phyloP scores from a whole-genome alignment of 2,888 invertebrate species.

The Macrosiphum euphorbiae region DNA sequence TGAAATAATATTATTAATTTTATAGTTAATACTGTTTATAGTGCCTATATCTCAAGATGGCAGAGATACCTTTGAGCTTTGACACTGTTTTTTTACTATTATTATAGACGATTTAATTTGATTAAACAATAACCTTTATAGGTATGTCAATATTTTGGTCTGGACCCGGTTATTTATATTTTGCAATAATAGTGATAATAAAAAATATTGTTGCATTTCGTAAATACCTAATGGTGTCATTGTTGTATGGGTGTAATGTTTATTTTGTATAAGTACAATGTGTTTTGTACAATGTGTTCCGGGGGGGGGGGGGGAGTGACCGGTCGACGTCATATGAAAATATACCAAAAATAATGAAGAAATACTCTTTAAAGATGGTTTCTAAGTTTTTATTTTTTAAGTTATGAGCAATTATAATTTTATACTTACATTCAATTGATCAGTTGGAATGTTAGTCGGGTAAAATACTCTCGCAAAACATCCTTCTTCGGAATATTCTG shows the following conservation, averaged over 20 bases:
- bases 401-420: neutral
- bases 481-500: conserved; percentile 73
- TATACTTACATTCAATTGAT: conserved; percentile 71
- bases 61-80: neutral
- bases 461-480: conserved; percentile 75
- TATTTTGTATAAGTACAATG: neutral
- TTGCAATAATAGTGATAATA: conserved; percentile 8
- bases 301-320: too few relatives aligned
- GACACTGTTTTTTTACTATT: neutral
- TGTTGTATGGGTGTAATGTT: neutral
- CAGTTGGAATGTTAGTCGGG: conserved; percentile 70
- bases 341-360: too few relatives aligned
- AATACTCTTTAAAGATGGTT: too few relatives aligned
- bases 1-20: neutral
- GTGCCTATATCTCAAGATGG: neutral
- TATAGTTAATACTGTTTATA: too few relatives aligned
- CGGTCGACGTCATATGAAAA: too few relatives aligned
- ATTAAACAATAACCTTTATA: neutral
- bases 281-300: too few relatives aligned
- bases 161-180: neutral
- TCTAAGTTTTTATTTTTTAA: too few relatives aligned
- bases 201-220: neutral
- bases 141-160: neutral
- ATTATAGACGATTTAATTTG: neutral
- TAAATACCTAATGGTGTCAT: neutral